Evolutionary conservation across 2,888 invertebrate genomes (phyloP), one percentile per base, ranked within the genome.

Genomic region (Tuberolachnus salignus): DNA sequence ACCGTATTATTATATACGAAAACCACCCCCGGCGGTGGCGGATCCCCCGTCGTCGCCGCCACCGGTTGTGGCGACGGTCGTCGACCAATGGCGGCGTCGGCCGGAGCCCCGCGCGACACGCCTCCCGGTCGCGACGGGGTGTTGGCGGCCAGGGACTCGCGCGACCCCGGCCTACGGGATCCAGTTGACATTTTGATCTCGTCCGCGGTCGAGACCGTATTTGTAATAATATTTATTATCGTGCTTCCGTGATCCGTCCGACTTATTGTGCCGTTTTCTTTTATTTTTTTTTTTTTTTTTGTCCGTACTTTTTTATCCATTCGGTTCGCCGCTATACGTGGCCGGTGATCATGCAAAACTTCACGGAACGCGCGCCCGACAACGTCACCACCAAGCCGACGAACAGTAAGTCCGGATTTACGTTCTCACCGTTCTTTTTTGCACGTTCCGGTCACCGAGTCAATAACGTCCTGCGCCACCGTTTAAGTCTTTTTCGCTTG

Each of bases 171-270:
- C 49, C 42, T 55, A 44, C 73, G 63, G 73, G 66, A 57, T 57
- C 61, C 69, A 69, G 59, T 78, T 78, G 78, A 78, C 78, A 78
- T 78, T 78, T 78, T 69, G 78, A 78, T 78, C 69, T 78, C 78
- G 67, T 51, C 49, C 78, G 59, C 51, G 42, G 73, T 75, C 66
- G 1, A 49, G 21, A 69, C 34, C 26, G 19, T 21, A 21, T 21
- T 67, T 61, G 61, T 34, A 26, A 42, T 51, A 19, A 34, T n/a
- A 13, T 53, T n/a, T n/a, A n/a, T n/a, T 19, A n/a, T 19, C 51
- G n/a, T 3, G 1, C 16, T 3, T 51, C 53, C 9, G 34, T 34
- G 14, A 0, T 19, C 19, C n/a, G 53, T 16, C 49, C 49, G 49
- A 16, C 4, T 51, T 16, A 10, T 53, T 16, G 3, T 21, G 11